Base-by-base conservation (phyloP, 2,797 vertebrate species). In the Clarias laeviceps region DNA sequence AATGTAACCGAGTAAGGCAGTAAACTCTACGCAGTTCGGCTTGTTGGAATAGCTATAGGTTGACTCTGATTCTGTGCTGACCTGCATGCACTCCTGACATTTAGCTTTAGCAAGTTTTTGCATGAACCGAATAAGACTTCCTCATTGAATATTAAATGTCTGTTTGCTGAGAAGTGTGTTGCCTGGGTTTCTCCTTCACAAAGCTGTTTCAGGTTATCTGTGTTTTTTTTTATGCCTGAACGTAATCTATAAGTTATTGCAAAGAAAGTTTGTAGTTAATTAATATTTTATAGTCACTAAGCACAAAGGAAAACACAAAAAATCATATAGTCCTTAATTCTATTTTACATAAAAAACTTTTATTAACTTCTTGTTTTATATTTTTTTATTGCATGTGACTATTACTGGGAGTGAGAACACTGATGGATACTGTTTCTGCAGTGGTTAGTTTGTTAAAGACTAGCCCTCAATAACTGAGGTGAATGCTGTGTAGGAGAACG, bases 401-500 rank as follows among this genome's bases (percentile, higher is more conserved):
- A 37, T 68, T 59, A 24, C 12, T 40, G 20, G 7, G 56, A 34
- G 37, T n/a, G 77, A 64, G 7, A 62, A 79, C 0, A 27, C 9
- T 45, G n/a, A 77, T 77, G 34, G 78, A 69, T 77, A 68, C 50
- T 54, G 50, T 54, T 54, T 61, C 69, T 29, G 4, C 68, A 34
- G 27, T 69, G 34, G 5, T 62, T 50, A 80, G 61, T 65, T 85
- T 4, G 32, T 82, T 82, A 78, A 8, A 69, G 34, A 82, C 50
- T 54, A 66, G 18, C 40, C 22, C 15, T 2, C 29, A 34, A n/a
- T 86, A 61, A 77, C 50, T 69, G 20, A 69, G 62, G 15, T 57
- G 29, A 82, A 59, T 40, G 50, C 54, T 77, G 18, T 74, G 24
- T 59, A 82, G 70, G 34, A 82, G 74, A 77, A 59, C 32, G 62